These are phyloP conservation scores for Cyanoliseus patagonus DNA, from an alignment of 2,113 vertebrate genomes.

Conservation along the genomic window DNA sequence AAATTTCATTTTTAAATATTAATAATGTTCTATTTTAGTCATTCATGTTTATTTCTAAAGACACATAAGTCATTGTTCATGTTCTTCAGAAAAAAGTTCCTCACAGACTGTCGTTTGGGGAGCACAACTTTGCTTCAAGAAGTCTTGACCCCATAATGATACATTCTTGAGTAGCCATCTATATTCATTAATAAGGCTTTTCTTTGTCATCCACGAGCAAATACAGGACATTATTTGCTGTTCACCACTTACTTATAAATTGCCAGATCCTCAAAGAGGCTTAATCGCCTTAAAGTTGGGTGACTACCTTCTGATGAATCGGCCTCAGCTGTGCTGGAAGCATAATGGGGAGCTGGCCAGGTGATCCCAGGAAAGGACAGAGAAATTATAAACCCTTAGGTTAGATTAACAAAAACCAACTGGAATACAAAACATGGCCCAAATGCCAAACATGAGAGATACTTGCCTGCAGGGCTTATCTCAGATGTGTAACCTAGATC, in stretches of 20 bases:
- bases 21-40: not conserved
- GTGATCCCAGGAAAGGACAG: not conserved
- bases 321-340: not conserved
- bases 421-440: not conserved
- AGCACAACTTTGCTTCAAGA: not conserved
- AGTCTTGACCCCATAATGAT: not conserved
- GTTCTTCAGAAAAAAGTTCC: not conserved
- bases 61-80: not conserved
- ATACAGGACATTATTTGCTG: not conserved
- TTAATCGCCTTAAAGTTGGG: not conserved
- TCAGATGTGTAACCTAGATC: not conserved
- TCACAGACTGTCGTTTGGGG: not conserved
- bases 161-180: not conserved
- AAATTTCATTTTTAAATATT: not conserved
- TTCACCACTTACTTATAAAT: not conserved
- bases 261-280: not conserved
- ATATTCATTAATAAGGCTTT: not conserved
- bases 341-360: not conserved
- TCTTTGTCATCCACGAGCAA: not conserved
- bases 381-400: not conserved
- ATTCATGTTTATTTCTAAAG: not conserved
- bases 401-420: not conserved
- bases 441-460: not conserved
- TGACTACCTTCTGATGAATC: not conserved
- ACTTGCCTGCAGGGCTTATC: not conserved